Percentiles rank a stretch among this genome's conserved stretches.
Evolutionary conservation across 2,797 vertebrate genomes (phyloP).

Genomic region (Bradypus variegatus): DNA sequence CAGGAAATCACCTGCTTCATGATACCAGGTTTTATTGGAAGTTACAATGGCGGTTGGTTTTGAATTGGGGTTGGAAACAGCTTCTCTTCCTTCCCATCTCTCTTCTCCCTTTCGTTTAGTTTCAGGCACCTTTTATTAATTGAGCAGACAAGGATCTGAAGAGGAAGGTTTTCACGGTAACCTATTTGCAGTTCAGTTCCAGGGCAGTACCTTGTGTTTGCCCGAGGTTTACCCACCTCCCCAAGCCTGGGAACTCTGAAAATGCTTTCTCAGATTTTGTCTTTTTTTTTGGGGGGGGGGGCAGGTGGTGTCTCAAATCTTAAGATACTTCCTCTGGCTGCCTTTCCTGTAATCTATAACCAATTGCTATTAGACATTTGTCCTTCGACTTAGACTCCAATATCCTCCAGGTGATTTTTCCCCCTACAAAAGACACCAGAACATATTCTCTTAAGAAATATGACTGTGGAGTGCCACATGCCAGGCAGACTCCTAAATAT

Average conservation of each 20-base stretch:
- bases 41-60: not conserved
- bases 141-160: not conserved
- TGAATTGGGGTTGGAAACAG: not conserved
- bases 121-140: not conserved
- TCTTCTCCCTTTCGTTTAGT: not conserved
- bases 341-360: not conserved
- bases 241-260: not conserved
- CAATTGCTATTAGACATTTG: not conserved
- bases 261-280: not conserved
- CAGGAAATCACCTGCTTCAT: not conserved
- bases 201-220: not conserved
- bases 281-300: not conserved
- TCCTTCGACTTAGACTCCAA: not conserved
- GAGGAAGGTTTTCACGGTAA: not conserved
- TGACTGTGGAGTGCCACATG: not conserved
- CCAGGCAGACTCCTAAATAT: not conserved
- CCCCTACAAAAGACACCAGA: not conserved
- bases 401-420: not conserved
- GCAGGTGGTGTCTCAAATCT: not conserved
- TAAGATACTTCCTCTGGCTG: not conserved
- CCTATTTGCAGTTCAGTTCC: not conserved
- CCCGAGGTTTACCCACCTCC: not conserved
- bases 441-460: slow-evolving; percentile 19
- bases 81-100: not conserved
- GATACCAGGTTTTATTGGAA: not conserved